Evolutionary conservation across 2,797 vertebrate genomes (phyloP).

Genomic region (Amblyopsis hoosieri): DNA sequence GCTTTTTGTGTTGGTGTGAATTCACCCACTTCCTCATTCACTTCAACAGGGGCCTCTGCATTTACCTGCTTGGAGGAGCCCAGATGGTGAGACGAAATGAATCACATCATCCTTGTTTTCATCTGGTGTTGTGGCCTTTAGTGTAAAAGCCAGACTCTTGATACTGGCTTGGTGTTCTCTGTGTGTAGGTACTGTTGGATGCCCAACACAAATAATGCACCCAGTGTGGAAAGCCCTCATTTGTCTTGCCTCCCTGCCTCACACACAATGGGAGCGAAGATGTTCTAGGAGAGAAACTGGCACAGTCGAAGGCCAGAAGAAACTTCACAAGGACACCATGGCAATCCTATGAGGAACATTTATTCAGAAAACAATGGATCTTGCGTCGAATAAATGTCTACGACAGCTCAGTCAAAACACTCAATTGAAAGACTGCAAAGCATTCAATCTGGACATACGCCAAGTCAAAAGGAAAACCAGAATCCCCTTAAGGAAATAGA

Average conservation of each 20-base stretch:
- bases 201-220: slow-evolving; percentile 46
- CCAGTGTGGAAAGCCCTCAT: slow-evolving; percentile 22
- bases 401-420: slow-evolving; percentile 36
- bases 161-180: slow-evolving; percentile 23
- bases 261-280: slow-evolving; percentile 40
- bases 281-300: slow-evolving; percentile 46
- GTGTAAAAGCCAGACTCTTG: slow-evolving; percentile 26
- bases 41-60: slow-evolving; percentile 25
- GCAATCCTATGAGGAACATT: slow-evolving; percentile 25
- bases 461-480: slow-evolving; percentile 16
- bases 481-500: slow-evolving; percentile 1
- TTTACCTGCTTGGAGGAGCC: slow-evolving; percentile 35
- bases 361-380: slow-evolving; percentile 25
- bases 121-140: slow-evolving; percentile 57
- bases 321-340: slow-evolving; percentile 19
- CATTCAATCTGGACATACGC: slow-evolving; percentile 9
- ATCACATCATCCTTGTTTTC: slow-evolving; percentile 42
- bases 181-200: slow-evolving; percentile 20
- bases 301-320: slow-evolving; percentile 27
- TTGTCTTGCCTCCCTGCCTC: slow-evolving; percentile 36
- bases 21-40: slow-evolving; percentile 54
- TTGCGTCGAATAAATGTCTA: slow-evolving; percentile 14
- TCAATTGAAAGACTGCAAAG: slow-evolving; percentile 24
- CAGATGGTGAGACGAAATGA: slow-evolving; percentile 33
- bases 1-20: slow-evolving; percentile 56